phyloP scores from a whole-genome alignment of 2,797 vertebrate genomes.

The Chloroceryle amazona region DNA sequence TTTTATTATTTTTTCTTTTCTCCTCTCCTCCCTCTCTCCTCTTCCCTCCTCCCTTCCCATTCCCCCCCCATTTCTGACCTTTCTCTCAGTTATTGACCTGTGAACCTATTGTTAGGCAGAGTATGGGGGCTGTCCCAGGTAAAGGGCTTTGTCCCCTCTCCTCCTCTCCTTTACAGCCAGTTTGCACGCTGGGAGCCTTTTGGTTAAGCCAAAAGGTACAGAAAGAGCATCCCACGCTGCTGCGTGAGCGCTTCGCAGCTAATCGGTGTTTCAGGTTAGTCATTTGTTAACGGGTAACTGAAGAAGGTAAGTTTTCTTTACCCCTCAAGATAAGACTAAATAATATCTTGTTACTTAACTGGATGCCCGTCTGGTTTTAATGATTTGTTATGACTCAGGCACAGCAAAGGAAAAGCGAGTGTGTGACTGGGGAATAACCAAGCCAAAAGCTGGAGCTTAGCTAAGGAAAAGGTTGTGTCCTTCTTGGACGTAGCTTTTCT shows the following conservation, averaged over 20 bases:
- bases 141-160: neutral
- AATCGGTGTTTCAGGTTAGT: neutral
- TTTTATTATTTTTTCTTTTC: too few species aligned
- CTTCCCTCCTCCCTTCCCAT: too few species aligned
- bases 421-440: neutral
- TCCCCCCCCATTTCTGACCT: neutral
- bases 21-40: too few species aligned
- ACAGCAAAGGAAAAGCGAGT: neutral
- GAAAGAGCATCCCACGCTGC: accelerated
- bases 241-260: neutral
- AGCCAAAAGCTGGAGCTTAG: neutral
- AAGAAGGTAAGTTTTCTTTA: neutral
- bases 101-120: neutral
- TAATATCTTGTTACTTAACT: neutral
- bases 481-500: neutral
- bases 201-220: neutral
- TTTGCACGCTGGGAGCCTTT: neutral
- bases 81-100: neutral
- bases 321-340: neutral
- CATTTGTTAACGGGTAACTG: neutral
- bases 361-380: neutral
- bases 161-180: neutral
- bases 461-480: neutral
- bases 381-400: neutral
- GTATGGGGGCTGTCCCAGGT: neutral